Percentiles rank a stretch among this genome's conserved stretches.
These are phyloP conservation scores for Istiophorus platypterus DNA, from an alignment of 2,113 vertebrate genomes.

Conservation along the genomic window DNA sequence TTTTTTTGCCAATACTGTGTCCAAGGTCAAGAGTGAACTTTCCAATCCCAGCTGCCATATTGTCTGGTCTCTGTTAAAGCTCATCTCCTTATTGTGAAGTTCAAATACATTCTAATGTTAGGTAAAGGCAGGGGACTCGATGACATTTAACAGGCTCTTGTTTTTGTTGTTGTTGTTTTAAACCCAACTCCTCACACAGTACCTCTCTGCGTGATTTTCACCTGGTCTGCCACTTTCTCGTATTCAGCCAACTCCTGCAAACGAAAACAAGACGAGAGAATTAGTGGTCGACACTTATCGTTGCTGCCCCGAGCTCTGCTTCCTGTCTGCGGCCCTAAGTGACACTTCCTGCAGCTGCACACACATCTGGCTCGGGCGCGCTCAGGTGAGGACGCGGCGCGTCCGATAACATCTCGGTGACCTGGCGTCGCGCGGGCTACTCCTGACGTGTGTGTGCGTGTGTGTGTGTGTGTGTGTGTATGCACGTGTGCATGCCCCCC, in stretches of 20 bases:
- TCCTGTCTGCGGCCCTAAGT: not conserved
- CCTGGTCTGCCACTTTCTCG: conserved; percentile 74
- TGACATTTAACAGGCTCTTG: not conserved
- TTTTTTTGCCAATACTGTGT: not conserved
- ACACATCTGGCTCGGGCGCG: no score
- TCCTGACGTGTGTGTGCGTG: no score
- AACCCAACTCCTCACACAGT: conserved; percentile 3
- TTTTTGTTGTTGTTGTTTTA: no score
- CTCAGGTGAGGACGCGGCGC: not conserved
- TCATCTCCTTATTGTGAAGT: not conserved
- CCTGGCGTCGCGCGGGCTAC: no score
- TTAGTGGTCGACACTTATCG: no score
- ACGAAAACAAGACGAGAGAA: not conserved
- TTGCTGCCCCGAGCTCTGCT: no score
- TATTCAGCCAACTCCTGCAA: conserved; percentile 79
- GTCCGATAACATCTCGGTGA: not conserved
- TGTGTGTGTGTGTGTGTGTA: no score
- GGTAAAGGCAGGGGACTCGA: not conserved
- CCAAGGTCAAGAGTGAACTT: not conserved
- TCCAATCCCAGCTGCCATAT: not conserved
- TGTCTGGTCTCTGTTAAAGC: not conserved
- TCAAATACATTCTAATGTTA: not conserved
- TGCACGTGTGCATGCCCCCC: conserved; percentile 54
- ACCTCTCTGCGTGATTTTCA: conserved; percentile 83
- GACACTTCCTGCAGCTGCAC: not conserved